These are phyloP conservation scores for Manacus vitellinus DNA, from an alignment of 2,113 vertebrate genomes.

Conservation along the genomic window DNA sequence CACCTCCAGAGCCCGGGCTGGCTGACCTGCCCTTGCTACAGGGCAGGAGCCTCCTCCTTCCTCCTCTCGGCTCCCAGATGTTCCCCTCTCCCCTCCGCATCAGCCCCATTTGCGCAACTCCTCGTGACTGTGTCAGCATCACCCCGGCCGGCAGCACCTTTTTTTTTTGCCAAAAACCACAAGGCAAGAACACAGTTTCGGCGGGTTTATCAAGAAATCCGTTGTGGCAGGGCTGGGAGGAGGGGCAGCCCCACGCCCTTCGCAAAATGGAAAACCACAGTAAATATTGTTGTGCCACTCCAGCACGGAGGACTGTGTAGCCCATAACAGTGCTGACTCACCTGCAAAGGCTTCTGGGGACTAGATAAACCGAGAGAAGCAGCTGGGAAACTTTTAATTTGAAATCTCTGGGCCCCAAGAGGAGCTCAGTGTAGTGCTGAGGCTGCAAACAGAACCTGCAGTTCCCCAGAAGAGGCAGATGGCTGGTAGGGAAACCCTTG, in stretches of 20 bases:
- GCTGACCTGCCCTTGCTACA: not conserved
- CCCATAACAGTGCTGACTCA: not conserved
- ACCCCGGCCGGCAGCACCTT: not conserved
- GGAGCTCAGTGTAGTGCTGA: not conserved
- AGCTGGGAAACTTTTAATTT: not conserved
- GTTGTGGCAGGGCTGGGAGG: not conserved
- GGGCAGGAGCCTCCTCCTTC: not conserved
- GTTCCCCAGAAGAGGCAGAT: not conserved
- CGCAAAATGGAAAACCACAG: not conserved
- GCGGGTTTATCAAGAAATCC: not conserved
- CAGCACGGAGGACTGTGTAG: accelerated
- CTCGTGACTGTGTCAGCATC: not conserved
- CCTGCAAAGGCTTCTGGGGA: not conserved
- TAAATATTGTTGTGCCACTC: accelerated
- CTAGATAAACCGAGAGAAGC: not conserved
- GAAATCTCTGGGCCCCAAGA: not conserved
- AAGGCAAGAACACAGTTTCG: not conserved
- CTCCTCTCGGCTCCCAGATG: not conserved
- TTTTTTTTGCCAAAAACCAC: not conserved
- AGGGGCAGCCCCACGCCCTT: not conserved
- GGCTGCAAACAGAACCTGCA: not conserved
- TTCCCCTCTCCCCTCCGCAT: not conserved
- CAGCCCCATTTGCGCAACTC: accelerated
- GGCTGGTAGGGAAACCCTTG: not conserved
- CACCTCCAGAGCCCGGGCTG: not conserved